Evolutionary conservation across 2,113 vertebrate species (phyloP).

Genomic region (Turdus rufiventris): DNA sequence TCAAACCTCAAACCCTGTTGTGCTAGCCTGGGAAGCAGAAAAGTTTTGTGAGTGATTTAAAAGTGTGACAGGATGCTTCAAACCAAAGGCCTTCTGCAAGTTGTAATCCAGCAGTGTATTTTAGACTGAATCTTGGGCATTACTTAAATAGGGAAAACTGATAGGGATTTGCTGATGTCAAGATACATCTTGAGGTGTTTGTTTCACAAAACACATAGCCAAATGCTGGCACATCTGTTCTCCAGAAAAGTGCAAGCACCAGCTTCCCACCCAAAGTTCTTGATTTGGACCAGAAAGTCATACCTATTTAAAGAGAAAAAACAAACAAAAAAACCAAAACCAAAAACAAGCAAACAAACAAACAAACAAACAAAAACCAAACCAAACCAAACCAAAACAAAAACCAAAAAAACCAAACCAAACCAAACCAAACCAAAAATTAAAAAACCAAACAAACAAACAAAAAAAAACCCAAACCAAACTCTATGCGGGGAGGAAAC

Average conservation of each 20-base stretch:
- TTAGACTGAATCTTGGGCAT: not conserved
- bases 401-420: no score
- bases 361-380: no score
- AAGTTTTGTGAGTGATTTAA: not conserved
- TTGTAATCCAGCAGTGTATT: not conserved
- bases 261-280: not conserved
- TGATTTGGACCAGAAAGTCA: not conserved
- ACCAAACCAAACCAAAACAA: no score
- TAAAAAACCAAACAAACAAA: no score
- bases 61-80: not conserved
- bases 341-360: no score
- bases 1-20: not conserved
- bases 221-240: rapidly evolving
- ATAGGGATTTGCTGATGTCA: not conserved
- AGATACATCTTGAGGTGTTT: not conserved
- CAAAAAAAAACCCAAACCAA: rapidly evolving
- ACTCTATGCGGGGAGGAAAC: not conserved
- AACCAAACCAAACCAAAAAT: no score
- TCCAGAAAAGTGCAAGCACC: not conserved
- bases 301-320: not conserved
- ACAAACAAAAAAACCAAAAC: not conserved
- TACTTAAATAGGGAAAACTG: not conserved
- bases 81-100: not conserved
- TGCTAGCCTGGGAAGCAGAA: not conserved
- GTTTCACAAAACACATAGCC: not conserved